Base-by-base conservation (phyloP, 2,888 invertebrate species). In the Bimastos eiseni region DNA sequence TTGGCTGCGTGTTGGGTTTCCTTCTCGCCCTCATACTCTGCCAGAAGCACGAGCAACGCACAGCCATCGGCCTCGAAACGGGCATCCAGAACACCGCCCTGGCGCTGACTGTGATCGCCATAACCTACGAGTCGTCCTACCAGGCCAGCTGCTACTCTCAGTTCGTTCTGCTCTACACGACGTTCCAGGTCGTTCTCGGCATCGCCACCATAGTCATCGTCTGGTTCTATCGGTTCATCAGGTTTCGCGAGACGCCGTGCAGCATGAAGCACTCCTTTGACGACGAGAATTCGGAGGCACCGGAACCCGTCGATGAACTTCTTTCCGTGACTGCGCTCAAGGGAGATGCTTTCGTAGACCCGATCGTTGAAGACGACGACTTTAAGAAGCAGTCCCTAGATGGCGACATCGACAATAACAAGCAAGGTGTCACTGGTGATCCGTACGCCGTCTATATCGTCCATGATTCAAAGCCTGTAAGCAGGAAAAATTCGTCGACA, bases 11-110 rank as follows among this genome's bases (percentile, higher is more conserved):
- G 5, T 92, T 94, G n/a, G 94, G 94, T 4, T 94, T 93, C 91
- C 41, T 92, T 11, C 92, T 93, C 13, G 93, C 93, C 0, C 91
- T 91, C 89, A 38, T 94, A 17, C 93, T 92, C 88, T 91, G 93
- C 13, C 92, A 93, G 92, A 92, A 92, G 70, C 91, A 91, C 0
- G 91, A 89, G 15, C 92, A 91, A 19, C 89, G 93, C n/a, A 91
- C 93, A 89, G 94, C 94, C 8, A 93, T 94, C 55, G 93, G 93
- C 89, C 92, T 94, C 86, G 94, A 94, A 91, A 93, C 93, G 1
- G 94, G 94, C 21, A 93, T 94, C 41, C 94, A 94, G 89, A 94
- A 94, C 91, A 94, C 94, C 83, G 94, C 93, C 0, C 92, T 94
- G 37, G 94, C 94, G 30, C 93, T 94, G 91, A 94, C 94, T 13